Evolutionary conservation across 37 sponge, comb jelly and placozoan genomes (phyloP), one percentile per base, ranked within the genome.

Genomic region (Halisarca cf. caerulea): DNA sequence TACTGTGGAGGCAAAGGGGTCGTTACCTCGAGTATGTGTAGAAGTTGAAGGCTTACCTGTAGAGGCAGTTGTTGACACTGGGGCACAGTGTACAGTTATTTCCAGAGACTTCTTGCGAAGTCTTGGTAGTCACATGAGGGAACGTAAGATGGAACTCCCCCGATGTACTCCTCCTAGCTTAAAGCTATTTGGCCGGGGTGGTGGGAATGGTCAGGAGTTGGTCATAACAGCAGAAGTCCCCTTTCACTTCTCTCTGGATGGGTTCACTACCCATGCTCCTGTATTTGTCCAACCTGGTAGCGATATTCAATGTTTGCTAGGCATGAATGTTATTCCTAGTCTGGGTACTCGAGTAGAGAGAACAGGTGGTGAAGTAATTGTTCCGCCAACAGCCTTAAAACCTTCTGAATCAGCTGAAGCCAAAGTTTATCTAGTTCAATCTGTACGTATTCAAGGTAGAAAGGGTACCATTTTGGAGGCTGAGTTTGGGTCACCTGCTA

Each of bases 281-380:
- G 82, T 39, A 37, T 81, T 81, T 81, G 82, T 81, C 14, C 82
- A 81, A 2, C 82, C 82, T 25, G 82, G 37, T n/a, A 81, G 66
- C 60, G 62, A 59, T 3, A 51, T 39, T 28, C 58, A 33, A 40
- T 59, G 75, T 5, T 27, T 69, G 41, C 66, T 69, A 36, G 71
- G 72, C 15, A 75, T 75, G 75, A 84, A 84, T 58, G 85, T 35
- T 36, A 30, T 84, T 27, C 61, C 85, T n/a, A 14, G 36, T 27
- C 53, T 84, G n/a, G 78, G 85, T 18, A 44, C 74, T 74, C 28
- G 55, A 0, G 30, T 84, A n/a, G 3, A 55, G 41, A 32, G 85
- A n/a, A 41, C 77, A 20, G 74, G 74, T 74, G 85, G 75, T 1
- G 27, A 84, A 35, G 11, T 61, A 4, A 11, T 80, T 47, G 51